A percentile compares a stretch with the other conserved stretches of the same genome.
phyloP scores from a whole-genome alignment of 2,797 vertebrate species.

The Limnodromus scolopaceus region DNA sequence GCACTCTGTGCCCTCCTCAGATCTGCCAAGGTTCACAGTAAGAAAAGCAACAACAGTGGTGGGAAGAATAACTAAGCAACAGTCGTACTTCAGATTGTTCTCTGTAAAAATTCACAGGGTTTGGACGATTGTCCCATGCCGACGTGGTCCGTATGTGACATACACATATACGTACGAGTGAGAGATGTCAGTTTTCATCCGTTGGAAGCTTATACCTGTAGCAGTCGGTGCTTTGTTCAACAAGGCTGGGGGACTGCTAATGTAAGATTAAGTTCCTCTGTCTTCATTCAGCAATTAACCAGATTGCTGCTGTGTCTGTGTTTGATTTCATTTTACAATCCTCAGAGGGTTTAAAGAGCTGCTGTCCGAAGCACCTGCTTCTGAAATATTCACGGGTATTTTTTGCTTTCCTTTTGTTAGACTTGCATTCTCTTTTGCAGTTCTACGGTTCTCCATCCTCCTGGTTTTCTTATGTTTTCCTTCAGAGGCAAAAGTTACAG shows the following conservation, averaged over 20 bases:
- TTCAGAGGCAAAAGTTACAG: slow-evolving; percentile 49
- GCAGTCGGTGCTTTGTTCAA: slow-evolving; percentile 66
- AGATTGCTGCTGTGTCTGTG: slow-evolving; percentile 61
- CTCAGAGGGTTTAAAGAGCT: slow-evolving; percentile 36
- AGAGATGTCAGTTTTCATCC: neutral
- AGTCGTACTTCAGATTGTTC: neutral
- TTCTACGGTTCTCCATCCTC: neutral
- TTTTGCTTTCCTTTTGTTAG: slow-evolving; percentile 20
- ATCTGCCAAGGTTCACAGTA: slow-evolving; percentile 37
- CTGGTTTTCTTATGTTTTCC: neutral
- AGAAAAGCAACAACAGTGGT: neutral
- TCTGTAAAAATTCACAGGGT: neutral
- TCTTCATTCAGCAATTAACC: slow-evolving; percentile 64
- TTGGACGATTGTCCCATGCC: neutral
- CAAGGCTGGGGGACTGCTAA: slow-evolving; percentile 55
- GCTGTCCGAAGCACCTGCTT: slow-evolving; percentile 64
- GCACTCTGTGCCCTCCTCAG: neutral
- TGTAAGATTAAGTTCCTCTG: neutral
- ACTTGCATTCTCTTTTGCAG: slow-evolving; percentile 17
- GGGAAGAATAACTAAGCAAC: neutral
- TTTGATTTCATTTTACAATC: slow-evolving; percentile 40
- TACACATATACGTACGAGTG: accelerated
- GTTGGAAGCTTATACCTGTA: slow-evolving; percentile 22
- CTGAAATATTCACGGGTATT: slow-evolving; percentile 15
- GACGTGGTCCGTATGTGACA: neutral